Base-by-base conservation (phyloP, 2,888 invertebrate species). In the Psococerastis gibbosa region DNA sequence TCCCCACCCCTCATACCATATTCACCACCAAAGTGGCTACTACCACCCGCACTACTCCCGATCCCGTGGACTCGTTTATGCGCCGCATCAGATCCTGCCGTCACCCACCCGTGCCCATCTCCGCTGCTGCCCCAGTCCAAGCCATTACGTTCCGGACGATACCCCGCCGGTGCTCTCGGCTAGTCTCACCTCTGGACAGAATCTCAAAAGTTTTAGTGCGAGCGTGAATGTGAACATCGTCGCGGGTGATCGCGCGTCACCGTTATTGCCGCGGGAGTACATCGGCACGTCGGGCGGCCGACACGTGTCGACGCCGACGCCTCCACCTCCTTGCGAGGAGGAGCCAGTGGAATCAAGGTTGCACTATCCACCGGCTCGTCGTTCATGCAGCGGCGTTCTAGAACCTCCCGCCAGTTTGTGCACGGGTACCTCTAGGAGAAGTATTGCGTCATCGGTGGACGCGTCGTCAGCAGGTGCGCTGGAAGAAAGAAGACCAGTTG, bases 231-330 rank as follows among this genome's bases (percentile, higher is more conserved):
- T 38, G 17, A 20, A 43, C 22, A 31, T 42, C 22, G 42, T 32
- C 20, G 27, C 17, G 15, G 31, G 31, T 32, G 38, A 38, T 6
- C 43, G 45, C 41, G 20, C 23, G 63, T 70, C 66, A 56, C 60
- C 43, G 59, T 57, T 49, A 57, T 61, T 38, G 56, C 43, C 17
- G 11, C 11, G 35, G 22, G 74, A 75, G 56, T 75, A 74, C 57
- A 71, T 73, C 52, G 74, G 73, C 22, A 70, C 70, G 32, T 70
- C 70, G 49, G 73, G 73, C 22, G 73, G 73, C 3, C 63, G 75
- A 45, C 66, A 71, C 50, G 61, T 68, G 43, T 66, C 66, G 44
- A 51, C 51, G 13, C 48, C 50, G 17, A 45, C 50, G 8, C 44
- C 48, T 23, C 48, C 50, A 22, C 47, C 50, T 11, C 47, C 49